These are phyloP conservation scores for Cavia aperea DNA, from an alignment of 2,113 vertebrate genomes.

Conservation along the genomic window DNA sequence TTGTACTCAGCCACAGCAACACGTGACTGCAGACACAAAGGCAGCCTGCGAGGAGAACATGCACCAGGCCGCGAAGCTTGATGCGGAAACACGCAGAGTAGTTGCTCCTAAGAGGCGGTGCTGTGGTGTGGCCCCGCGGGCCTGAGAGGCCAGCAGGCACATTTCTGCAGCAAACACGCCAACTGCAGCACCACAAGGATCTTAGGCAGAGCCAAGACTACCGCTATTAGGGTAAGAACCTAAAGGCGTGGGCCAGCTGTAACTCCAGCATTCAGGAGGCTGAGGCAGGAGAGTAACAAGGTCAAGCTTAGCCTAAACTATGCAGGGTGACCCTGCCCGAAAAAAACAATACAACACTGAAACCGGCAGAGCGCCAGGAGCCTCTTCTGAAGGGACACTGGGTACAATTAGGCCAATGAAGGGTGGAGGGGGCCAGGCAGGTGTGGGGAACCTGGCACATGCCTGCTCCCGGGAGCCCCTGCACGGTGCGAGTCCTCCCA, in stretches of 20 bases:
- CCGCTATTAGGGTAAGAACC: not conserved
- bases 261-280: not conserved
- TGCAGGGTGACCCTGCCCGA: not conserved
- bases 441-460: fast-evolving
- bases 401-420: not conserved
- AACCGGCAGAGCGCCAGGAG: not conserved
- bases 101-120: not conserved
- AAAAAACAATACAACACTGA: not conserved
- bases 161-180: not conserved
- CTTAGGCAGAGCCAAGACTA: not conserved
- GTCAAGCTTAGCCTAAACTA: not conserved
- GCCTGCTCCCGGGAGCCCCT: not conserved
- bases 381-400: not conserved
- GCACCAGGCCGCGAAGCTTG: not conserved
- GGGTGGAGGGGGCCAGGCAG: not conserved
- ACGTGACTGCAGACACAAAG: not conserved
- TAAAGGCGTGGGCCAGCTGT: not conserved
- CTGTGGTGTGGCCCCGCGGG: too few species aligned
- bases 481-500: not conserved
- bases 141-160: not conserved
- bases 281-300: not conserved
- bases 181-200: not conserved
- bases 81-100: not conserved
- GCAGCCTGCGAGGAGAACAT: not conserved
- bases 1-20: fast-evolving